Evolutionary conservation across 1,140 invertebrate species (phyloP).

Genomic region (Papilio machaon): DNA sequence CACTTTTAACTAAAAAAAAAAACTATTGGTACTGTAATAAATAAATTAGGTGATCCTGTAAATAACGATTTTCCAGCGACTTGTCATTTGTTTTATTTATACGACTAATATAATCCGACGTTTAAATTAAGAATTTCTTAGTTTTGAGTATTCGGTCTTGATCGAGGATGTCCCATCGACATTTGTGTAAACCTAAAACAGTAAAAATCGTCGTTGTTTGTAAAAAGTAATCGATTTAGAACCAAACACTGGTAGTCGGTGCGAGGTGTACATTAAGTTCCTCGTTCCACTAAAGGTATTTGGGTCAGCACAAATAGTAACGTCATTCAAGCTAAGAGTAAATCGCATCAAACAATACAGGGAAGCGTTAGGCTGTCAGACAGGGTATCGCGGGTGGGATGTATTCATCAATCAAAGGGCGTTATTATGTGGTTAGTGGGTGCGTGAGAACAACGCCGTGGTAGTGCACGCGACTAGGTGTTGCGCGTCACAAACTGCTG

Average conservation of each 20-base stretch:
- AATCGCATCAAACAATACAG: conserved; percentile 35
- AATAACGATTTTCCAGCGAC: too few relatives aligned
- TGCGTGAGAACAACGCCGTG: conserved; percentile 35
- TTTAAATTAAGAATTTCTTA: too few relatives aligned
- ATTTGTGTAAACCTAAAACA: not conserved
- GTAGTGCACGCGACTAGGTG: conserved; percentile 41
- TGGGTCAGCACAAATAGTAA: conserved; percentile 14
- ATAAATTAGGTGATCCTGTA: too few relatives aligned
- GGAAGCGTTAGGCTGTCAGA: conserved; percentile 32
- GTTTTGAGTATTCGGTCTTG: too few relatives aligned
- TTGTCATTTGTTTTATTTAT: too few relatives aligned
- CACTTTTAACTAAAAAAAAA: too few relatives aligned
- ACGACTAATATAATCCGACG: too few relatives aligned
- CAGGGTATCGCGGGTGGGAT: conserved; percentile 33
- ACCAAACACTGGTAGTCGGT: not conserved
- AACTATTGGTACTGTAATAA: too few relatives aligned
- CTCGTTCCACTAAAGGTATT: conserved; percentile 10
- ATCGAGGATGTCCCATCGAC: not conserved
- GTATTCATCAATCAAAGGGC: conserved; percentile 53
- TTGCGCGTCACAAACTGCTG: conserved; percentile 28
- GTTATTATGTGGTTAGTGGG: conserved; percentile 47
- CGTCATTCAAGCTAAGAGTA: conserved; percentile 31
- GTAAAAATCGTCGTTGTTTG: not conserved
- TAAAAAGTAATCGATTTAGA: not conserved
- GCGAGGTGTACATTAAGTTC: not conserved